phyloP scores from a whole-genome alignment of 2,797 vertebrate genomes.

The Discoglossus pictus region DNA sequence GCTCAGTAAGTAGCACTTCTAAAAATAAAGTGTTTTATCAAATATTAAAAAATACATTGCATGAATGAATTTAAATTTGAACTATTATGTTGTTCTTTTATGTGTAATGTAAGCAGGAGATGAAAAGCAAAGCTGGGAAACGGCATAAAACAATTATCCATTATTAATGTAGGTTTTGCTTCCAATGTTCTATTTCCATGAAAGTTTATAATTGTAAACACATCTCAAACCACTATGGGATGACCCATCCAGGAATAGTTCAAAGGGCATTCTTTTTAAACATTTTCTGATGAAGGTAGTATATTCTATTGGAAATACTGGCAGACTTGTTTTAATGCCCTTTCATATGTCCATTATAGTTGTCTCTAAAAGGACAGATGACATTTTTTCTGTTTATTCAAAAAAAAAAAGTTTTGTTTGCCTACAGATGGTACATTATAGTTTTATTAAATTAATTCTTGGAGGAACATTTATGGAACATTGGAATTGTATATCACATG shows the following conservation, averaged over 20 bases:
- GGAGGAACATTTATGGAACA: too few species aligned
- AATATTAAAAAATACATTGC: constrained; percentile 9
- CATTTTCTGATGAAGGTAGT: neutral
- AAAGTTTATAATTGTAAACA: neutral
- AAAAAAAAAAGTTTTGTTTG: too few species aligned
- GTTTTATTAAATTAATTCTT: too few species aligned
- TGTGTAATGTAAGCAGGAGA: neutral
- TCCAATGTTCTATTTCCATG: neutral
- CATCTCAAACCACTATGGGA: neutral
- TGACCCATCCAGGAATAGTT: neutral
- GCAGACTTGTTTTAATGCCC: neutral
- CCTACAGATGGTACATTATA: too few species aligned
- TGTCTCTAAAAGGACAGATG: neutral
- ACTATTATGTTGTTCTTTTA: constrained; percentile 1
- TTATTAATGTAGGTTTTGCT: constrained; percentile 1
- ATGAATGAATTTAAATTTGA: constrained; percentile 5
- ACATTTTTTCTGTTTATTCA: too few species aligned
- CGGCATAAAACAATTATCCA: neutral
- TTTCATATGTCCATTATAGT: neutral
- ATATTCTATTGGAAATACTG: neutral
- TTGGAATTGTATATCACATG: too few species aligned
- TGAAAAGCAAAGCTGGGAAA: constrained; percentile 9
- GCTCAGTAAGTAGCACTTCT: neutral
- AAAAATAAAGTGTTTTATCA: neutral
- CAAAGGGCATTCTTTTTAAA: neutral